Conservation (phyloP, 2,113 vertebrate species). For the Erinaceus europaeus region DNA sequence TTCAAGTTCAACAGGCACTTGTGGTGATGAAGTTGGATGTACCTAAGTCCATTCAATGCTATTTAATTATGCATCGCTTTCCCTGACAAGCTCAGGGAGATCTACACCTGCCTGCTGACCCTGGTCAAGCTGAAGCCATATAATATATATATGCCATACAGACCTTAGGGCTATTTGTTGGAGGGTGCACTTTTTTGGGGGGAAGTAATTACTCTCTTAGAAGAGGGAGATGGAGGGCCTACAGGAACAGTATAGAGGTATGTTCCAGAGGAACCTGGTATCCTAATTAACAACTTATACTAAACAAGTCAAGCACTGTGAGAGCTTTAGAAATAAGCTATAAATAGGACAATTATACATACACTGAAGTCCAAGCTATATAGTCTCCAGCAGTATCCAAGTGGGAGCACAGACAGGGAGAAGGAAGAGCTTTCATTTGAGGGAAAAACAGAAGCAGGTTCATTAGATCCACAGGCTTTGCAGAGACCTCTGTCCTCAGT, state of each 20-base stretch:
- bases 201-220: background rate
- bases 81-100: constrained; percentile 21
- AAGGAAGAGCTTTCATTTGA: too few species aligned
- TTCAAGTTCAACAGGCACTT: constrained; percentile 18
- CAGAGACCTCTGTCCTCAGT: background rate
- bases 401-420: too few species aligned
- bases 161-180: background rate
- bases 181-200: background rate
- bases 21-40: constrained; percentile 43
- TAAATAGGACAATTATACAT: accelerated
- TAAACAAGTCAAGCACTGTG: too few species aligned
- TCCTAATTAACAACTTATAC: background rate
- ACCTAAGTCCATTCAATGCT: constrained; percentile 30
- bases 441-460: background rate
- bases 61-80: constrained; percentile 24
- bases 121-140: background rate
- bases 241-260: background rate
- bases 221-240: background rate
- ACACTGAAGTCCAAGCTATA: too few species aligned
- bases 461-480: background rate
- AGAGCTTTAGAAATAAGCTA: background rate
- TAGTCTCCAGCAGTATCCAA: background rate
- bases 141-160: background rate
- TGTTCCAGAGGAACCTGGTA: background rate
- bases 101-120: constrained; percentile 5